phyloP scores from a whole-genome alignment of 2,113 vertebrate genomes.

The Struthidea cinerea region DNA sequence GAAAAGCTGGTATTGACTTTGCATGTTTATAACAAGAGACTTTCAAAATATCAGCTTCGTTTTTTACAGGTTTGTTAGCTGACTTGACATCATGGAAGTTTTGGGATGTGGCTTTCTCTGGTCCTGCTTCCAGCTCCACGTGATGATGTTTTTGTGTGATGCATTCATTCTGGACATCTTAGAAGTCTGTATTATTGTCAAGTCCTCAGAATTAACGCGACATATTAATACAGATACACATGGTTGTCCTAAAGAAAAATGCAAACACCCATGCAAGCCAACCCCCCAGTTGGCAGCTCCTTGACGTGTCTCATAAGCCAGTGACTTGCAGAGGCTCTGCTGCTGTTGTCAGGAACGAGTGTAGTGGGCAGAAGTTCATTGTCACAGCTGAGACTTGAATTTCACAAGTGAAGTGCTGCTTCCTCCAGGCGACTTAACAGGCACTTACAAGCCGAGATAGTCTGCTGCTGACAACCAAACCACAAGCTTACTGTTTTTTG shows the following conservation, averaged over 20 bases:
- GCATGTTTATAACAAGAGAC: not conserved
- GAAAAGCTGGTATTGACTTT: not conserved
- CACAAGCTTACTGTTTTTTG: not conserved
- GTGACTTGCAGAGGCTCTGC: not conserved
- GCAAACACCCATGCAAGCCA: not conserved
- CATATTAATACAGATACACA: fast-evolving
- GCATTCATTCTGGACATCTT: not conserved
- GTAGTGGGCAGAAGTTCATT: not conserved
- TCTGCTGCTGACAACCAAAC: not conserved
- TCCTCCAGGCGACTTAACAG: not conserved
- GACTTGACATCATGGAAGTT: not conserved
- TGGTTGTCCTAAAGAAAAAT: not conserved
- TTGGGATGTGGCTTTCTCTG: not conserved
- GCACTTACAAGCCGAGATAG: not conserved
- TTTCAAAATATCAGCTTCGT: not conserved
- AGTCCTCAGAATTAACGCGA: not conserved
- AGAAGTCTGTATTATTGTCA: not conserved
- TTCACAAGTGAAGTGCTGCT: not conserved
- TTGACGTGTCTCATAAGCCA: not conserved
- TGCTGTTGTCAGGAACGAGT: not conserved
- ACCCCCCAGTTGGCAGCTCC: fast-evolving
- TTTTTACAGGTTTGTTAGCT: not conserved
- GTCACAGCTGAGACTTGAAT: not conserved
- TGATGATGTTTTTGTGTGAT: not conserved
- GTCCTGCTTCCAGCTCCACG: not conserved